phyloP scores from a whole-genome alignment of 1,140 invertebrate species.

The Zaprionus ghesquierei region DNA sequence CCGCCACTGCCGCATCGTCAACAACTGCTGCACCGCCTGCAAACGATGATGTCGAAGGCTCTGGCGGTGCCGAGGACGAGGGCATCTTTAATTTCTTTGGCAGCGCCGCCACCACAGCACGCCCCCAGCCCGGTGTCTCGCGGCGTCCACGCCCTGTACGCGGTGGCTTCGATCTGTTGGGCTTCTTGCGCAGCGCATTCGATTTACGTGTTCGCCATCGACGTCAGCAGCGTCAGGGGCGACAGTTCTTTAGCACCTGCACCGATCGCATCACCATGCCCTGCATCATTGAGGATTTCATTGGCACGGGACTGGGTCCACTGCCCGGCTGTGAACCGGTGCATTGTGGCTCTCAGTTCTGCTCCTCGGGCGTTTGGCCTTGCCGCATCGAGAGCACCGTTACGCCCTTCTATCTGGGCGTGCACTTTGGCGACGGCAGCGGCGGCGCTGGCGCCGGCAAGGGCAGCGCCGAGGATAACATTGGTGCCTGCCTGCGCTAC shows the following conservation, averaged over 20 bases:
- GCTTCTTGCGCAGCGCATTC: slow-evolving; percentile 44
- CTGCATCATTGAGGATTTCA: slow-evolving; percentile 91
- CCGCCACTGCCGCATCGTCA: slow-evolving; percentile 1
- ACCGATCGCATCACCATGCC: slow-evolving; percentile 89
- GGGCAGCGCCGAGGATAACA: slow-evolving; percentile 89
- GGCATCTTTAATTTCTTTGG: slow-evolving; percentile 54
- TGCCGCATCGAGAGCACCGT: slow-evolving; percentile 90
- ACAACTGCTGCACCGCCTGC: slow-evolving; percentile 37
- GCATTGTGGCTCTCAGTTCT: slow-evolving; percentile 89
- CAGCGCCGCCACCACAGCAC: slow-evolving; percentile 32
- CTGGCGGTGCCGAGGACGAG: slow-evolving; percentile 66
- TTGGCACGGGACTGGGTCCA: slow-evolving; percentile 84
- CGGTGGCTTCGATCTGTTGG: slow-evolving; percentile 63
- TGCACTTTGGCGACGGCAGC: slow-evolving; percentile 88
- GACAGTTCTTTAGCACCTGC: slow-evolving; percentile 84
- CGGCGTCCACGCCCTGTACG: slow-evolving; percentile 61
- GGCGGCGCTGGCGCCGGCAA: slow-evolving; percentile 84
- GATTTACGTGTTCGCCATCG: slow-evolving; percentile 45
- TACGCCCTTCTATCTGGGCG: slow-evolving; percentile 89
- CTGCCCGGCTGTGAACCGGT: slow-evolving; percentile 84
- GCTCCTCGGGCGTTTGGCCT: slow-evolving; percentile 84
- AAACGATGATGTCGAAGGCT: slow-evolving; percentile 77
- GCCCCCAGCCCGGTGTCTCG: slow-evolving; percentile 38
- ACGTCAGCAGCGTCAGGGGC: slow-evolving; percentile 38
- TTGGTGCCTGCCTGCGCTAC: slow-evolving; percentile 90